Conservation (phyloP, 2,113 vertebrate species). For the Clarias gariepinus region DNA sequence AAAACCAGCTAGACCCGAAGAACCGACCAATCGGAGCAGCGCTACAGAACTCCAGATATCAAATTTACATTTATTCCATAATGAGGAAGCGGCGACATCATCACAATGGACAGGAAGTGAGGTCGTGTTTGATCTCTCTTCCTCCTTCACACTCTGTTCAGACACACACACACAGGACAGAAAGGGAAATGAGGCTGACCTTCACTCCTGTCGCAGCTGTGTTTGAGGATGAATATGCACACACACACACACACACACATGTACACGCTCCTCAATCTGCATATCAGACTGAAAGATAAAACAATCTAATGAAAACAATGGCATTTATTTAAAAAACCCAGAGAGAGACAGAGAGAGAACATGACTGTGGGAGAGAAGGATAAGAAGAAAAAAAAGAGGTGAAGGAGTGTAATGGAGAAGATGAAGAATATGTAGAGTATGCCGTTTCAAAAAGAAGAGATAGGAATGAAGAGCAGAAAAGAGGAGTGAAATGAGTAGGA, state of each 20-base stretch:
- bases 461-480: slow-evolving; percentile 51
- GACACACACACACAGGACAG: slow-evolving; percentile 1
- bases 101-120: neutral
- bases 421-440: slow-evolving; percentile 21
- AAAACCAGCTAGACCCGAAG: neutral
- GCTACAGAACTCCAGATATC: neutral
- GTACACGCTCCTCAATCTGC: neutral
- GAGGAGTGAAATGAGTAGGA: slow-evolving; percentile 57
- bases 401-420: no score
- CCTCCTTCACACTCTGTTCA: neutral
- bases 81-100: neutral
- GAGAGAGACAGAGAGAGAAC: neutral
- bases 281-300: slow-evolving; percentile 16
- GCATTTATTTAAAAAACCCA: neutral
- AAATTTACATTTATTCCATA: neutral
- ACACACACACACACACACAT: slow-evolving; percentile 1
- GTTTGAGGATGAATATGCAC: slow-evolving; percentile 11
- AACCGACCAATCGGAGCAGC: neutral
- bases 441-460: slow-evolving; percentile 46
- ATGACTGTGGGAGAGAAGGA: neutral
- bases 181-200: slow-evolving; percentile 34
- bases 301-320: neutral
- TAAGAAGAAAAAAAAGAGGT: neutral
- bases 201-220: slow-evolving; percentile 31
- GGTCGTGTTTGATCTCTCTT: slow-evolving; percentile 41